Evolutionary conservation across 2,888 invertebrate genomes (phyloP), one percentile per base, ranked within the genome.

Genomic region (Merodon equestris): DNA sequence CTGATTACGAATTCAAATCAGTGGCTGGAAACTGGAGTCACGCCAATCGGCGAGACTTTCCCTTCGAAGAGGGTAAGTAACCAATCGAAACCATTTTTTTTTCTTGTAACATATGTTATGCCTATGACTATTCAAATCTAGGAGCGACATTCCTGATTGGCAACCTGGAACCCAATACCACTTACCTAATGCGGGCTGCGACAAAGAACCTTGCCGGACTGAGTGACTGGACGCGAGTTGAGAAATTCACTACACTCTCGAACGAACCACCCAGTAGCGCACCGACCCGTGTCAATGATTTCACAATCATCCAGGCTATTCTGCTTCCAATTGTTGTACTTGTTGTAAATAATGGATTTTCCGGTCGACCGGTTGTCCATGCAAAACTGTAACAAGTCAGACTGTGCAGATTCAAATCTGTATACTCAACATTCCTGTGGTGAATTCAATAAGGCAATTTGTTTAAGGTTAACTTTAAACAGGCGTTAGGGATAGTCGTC

Each of bases 181-280:
- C 88, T 36, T 92, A 92, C 83, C 87, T 90, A 68, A 88, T 91
- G 73, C 86, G 90, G 57, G 91, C 90, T 1, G 91, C 92, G 34
- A 90, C 91, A 1, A 88, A 88, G 63, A 92, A 92, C 84, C 85
- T 88, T 15, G 92, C 91, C 9, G 91, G 92, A n/a, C 85, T 90
- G 61, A 89, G 89, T 76, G 88, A 89, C 81, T 89, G 85, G 82
- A 88, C 88, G 42, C 85, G 83, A 54, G 86, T 87, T 51, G 86
- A 86, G 77, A 86, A 85, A 74, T 87, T 87, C 79, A 84, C 75
- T 67, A 89, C 89, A 1, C 82, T 86, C 17, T 86, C 87, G 7
- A 86, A 87, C 72, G 88, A 87, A 58, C 88, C 86, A 2, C 84
- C 86, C 1, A 79, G 74, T 14, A 60, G 74, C 19, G 63, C 68